phyloP scores from a whole-genome alignment of 2,888 invertebrate genomes.

The Camponotus fellah region DNA sequence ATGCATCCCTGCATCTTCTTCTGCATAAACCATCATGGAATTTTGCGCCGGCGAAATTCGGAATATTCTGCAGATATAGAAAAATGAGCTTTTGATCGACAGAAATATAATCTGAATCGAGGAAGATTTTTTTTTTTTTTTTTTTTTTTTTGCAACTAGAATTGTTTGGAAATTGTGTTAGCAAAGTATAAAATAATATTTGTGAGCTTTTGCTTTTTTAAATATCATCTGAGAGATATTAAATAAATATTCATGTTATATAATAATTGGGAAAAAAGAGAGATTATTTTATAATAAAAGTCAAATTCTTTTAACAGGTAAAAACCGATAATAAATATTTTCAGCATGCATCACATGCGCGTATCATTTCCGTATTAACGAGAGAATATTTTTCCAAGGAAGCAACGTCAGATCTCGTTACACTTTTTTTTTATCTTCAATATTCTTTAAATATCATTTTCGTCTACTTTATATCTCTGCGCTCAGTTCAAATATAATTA shows the following conservation, averaged over 20 bases:
- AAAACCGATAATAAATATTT: neutral
- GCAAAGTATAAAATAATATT: neutral
- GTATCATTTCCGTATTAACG: neutral
- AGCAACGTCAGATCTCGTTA: neutral
- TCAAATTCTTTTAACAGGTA: neutral
- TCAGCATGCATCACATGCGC: neutral
- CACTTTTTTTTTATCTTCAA: neutral
- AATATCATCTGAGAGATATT: neutral
- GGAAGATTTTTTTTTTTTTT: neutral
- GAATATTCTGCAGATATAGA: conserved; percentile 64
- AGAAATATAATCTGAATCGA: conserved; percentile 1
- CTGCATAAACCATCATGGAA: conserved; percentile 67
- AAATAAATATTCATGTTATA: neutral
- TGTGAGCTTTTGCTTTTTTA: neutral
- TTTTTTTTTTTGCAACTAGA: conserved; percentile 7
- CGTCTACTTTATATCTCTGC: neutral
- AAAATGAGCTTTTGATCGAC: conserved; percentile 57
- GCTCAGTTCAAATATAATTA: neutral
- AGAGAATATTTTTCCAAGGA: neutral
- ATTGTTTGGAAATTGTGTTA: neutral
- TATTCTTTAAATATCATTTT: neutral
- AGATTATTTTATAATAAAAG: neutral
- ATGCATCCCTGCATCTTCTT: conserved; percentile 71
- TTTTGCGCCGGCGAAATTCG: conserved; percentile 60
- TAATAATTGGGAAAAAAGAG: neutral